These are phyloP conservation scores for Piezodorus guildinii DNA, from an alignment of 1,140 invertebrate species.

Conservation along the genomic window DNA sequence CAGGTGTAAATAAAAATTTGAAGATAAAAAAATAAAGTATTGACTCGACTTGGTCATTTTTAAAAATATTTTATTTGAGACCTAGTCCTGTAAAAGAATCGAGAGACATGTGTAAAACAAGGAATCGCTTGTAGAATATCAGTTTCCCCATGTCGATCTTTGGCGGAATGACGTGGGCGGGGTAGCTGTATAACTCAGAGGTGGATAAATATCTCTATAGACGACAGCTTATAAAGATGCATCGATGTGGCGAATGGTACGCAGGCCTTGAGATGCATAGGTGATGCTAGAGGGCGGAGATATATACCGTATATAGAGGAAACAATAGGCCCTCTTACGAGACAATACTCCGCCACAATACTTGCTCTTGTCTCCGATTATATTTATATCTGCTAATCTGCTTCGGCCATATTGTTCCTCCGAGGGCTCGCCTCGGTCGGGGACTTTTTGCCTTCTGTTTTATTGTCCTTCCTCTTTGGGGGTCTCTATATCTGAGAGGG, in stretches of 20 bases:
- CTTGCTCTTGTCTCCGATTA: not conserved
- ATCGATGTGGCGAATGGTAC: not conserved
- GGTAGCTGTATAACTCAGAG: no score
- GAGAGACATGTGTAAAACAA: no score
- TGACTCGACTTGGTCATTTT: no score
- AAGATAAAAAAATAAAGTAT: no score
- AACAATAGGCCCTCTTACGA: not conserved
- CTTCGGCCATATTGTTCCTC: not conserved
- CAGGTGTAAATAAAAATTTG: no score
- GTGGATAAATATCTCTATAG: no score
- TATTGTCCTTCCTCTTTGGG: not conserved
- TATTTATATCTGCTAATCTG: slow-evolving; percentile 9
- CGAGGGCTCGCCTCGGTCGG: not conserved
- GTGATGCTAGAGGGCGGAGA: not conserved
- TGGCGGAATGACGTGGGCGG: no score
- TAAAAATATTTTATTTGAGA: no score
- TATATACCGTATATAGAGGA: not conserved
- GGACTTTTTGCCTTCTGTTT: not conserved
- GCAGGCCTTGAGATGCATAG: not conserved
- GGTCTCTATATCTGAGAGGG: not conserved
- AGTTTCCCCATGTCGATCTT: no score
- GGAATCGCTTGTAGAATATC: no score
- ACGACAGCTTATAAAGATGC: no score
- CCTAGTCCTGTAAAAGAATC: no score
- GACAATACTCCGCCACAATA: slow-evolving; percentile 6